These are phyloP conservation scores for Cyrtonyx montezumae DNA, from an alignment of 2,113 vertebrate genomes.

Conservation along the genomic window DNA sequence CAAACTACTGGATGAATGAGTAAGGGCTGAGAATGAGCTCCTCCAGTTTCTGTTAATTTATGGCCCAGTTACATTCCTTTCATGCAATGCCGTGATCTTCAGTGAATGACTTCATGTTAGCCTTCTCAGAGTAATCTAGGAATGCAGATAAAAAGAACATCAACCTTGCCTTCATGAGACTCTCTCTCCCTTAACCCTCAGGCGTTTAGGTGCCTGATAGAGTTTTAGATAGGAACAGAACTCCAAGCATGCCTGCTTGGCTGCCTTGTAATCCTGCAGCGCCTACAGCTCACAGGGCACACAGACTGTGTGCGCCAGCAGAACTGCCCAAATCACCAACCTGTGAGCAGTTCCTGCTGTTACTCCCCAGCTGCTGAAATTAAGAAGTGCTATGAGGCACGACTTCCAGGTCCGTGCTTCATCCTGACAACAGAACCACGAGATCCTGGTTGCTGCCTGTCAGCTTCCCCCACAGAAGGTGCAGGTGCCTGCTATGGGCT, in stretches of 20 bases:
- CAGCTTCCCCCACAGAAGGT: not conserved
- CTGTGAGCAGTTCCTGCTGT: rapidly evolving
- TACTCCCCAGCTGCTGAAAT: rapidly evolving
- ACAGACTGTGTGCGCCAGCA: rapidly evolving
- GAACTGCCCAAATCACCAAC: not conserved
- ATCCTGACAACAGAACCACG: not conserved
- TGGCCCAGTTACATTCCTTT: not conserved
- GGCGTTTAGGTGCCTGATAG: not conserved
- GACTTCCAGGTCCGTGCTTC: not conserved
- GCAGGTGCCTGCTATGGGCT: not conserved
- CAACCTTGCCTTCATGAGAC: not conserved
- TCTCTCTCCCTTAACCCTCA: not conserved
- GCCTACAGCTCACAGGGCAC: not conserved
- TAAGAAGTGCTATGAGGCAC: not conserved
- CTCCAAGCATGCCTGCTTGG: not conserved
- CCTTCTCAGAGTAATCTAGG: slow-evolving; percentile 33
- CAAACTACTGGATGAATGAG: not conserved
- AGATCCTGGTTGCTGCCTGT: not conserved
- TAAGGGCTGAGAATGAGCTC: not conserved
- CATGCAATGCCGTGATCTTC: slow-evolving; percentile 18
- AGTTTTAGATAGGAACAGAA: not conserved
- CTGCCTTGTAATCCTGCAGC: not conserved
- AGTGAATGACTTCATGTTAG: slow-evolving; percentile 2
- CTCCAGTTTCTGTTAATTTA: slow-evolving; percentile 20
- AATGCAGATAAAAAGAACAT: slow-evolving; percentile 35